phyloP scores from a whole-genome alignment of 1,140 invertebrate species.

The Triops longicaudatus region DNA sequence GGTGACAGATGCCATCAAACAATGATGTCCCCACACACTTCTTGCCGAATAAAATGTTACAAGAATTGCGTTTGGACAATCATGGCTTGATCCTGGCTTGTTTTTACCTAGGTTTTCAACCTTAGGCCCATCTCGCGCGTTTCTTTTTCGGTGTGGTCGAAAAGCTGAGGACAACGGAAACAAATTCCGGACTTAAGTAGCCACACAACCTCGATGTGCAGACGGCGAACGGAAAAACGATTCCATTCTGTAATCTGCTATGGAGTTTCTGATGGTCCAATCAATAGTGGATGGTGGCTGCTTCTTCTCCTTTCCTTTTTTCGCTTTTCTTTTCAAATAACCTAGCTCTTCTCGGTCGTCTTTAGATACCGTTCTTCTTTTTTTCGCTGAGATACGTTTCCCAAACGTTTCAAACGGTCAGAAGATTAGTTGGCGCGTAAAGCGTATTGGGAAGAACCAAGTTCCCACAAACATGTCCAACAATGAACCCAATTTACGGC shows the following conservation, averaged over 20 bases:
- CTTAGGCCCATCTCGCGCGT: too few relatives aligned
- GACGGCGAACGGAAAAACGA: constrained; percentile 10
- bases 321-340: not conserved
- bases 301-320: not conserved
- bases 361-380: not conserved
- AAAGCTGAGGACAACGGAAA: too few relatives aligned
- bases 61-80: constrained; percentile 15
- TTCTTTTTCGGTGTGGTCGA: too few relatives aligned
- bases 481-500: not conserved
- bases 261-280: constrained; percentile 5
- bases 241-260: not conserved
- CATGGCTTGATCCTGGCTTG: not conserved
- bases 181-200: not conserved
- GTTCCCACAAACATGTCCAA: not conserved
- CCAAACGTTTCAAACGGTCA: not conserved
- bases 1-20: not conserved
- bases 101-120: not conserved
- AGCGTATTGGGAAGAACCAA: not conserved
- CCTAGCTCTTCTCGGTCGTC: not conserved
- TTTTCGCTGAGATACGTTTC: not conserved
- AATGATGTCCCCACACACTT: constrained; percentile 14
- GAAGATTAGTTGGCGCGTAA: not conserved
- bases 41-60: not conserved
- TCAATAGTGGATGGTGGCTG: constrained; percentile 5
- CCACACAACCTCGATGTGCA: not conserved